Percentiles rank a stretch among this genome's conserved stretches.
Conservation (phyloP, 2,888 invertebrate genomes). For the Aspidapion aeneum region DNA sequence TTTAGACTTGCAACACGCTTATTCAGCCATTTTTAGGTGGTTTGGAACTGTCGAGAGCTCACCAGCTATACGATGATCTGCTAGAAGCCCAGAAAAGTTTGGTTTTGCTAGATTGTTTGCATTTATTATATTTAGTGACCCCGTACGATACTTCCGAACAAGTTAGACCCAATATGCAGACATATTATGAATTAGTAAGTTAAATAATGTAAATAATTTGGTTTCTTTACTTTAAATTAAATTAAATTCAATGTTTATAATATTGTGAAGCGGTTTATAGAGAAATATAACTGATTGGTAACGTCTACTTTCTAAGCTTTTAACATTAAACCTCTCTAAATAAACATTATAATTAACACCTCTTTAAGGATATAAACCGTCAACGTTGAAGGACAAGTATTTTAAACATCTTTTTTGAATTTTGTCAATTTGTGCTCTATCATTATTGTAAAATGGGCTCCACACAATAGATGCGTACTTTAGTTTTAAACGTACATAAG, state of each 20-base stretch:
- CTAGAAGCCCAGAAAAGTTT: slow-evolving; percentile 67
- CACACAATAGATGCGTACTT: not conserved
- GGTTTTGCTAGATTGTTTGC: slow-evolving; percentile 76
- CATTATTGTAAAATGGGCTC: not conserved
- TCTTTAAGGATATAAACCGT: not conserved
- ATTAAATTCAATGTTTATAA: too few species aligned
- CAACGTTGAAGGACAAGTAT: not conserved
- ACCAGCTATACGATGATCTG: slow-evolving; percentile 72
- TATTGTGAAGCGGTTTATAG: not conserved
- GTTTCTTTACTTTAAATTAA: too few species aligned
- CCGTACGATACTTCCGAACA: slow-evolving; percentile 66
- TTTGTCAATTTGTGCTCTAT: not conserved
- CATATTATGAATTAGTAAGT: slow-evolving; percentile 61
- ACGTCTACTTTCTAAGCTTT: not conserved
- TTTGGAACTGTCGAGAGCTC: slow-evolving; percentile 69
- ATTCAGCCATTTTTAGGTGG: too few species aligned
- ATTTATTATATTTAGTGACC: slow-evolving; percentile 84
- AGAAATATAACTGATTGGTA: not conserved
- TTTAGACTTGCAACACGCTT: too few species aligned
- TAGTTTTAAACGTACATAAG: not conserved
- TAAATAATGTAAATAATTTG: not conserved
- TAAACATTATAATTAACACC: not conserved
- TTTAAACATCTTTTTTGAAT: not conserved
- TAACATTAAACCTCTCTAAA: not conserved
- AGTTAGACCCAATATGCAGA: slow-evolving; percentile 51